These are phyloP conservation scores for Horisme vitalbata DNA, from an alignment of 2,888 invertebrate species.

Conservation along the genomic window DNA sequence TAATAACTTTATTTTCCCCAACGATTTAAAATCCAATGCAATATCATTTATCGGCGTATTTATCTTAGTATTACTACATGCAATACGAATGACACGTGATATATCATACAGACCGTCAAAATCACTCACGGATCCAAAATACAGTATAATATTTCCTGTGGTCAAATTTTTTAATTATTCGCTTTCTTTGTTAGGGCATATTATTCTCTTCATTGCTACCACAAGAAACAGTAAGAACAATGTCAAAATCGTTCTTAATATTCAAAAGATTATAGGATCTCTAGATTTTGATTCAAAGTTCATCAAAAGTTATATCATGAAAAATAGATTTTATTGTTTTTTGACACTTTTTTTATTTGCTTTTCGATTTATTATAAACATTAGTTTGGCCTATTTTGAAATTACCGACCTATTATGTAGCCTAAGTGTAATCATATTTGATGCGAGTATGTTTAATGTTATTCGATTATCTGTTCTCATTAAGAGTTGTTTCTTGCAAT, in stretches of 20 bases:
- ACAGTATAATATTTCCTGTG: too few species aligned
- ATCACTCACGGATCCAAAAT: too few species aligned
- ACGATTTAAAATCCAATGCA: background rate
- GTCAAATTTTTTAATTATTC: too few species aligned
- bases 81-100: background rate
- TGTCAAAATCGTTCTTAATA: background rate
- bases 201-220: background rate
- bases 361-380: background rate
- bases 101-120: too few species aligned
- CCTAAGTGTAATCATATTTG: constrained; percentile 3
- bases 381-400: background rate
- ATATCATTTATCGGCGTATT: background rate
- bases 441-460: background rate
- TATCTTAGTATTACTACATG: background rate
- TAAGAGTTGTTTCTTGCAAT: background rate
- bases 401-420: background rate
- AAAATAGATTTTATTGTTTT: constrained; percentile 11
- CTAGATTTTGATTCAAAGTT: background rate
- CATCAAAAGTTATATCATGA: background rate
- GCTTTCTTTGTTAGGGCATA: background rate
- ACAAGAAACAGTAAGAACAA: background rate
- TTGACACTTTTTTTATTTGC: background rate
- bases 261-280: constrained; percentile 3
- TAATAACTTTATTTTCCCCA: constrained; percentile 8
- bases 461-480: constrained; percentile 1